Conservation (phyloP, 2,113 vertebrate species). For the Protobothrops mucrosquamatus region DNA sequence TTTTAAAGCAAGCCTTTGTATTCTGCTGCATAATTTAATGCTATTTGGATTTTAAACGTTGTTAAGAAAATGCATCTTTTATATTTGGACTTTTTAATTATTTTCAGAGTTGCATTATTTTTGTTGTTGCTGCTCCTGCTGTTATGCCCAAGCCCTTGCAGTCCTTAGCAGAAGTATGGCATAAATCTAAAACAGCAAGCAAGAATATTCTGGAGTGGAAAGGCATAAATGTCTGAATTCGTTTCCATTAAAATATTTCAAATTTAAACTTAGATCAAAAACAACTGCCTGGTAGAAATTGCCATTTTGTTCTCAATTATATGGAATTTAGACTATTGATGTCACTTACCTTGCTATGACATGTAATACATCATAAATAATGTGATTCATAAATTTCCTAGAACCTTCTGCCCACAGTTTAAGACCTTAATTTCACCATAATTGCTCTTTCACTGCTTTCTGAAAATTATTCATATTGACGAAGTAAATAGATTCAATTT, state of each 20-base stretch:
- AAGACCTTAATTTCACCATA: neutral
- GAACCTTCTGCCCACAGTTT: neutral
- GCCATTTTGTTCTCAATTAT: neutral
- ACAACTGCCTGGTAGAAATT: neutral
- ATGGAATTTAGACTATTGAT: neutral
- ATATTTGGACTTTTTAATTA: neutral
- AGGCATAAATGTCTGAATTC: neutral
- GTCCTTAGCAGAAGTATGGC: neutral
- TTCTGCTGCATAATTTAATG: neutral
- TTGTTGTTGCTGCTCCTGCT: neutral
- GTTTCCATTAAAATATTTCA: neutral
- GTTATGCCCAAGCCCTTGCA: neutral
- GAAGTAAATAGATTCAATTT: neutral
- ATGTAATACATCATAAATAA: neutral
- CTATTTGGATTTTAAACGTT: neutral
- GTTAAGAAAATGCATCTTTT: neutral
- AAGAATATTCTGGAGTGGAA: neutral
- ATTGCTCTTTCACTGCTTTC: neutral
- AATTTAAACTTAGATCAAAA: neutral
- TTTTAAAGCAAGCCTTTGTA: neutral
- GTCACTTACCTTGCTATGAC: neutral
- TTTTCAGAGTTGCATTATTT: neutral
- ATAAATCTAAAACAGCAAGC: neutral
- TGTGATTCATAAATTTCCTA: neutral
- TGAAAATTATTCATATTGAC: neutral